These are phyloP conservation scores for Danaus plexippus DNA, from an alignment of 1,140 invertebrate genomes.

Conservation along the genomic window DNA sequence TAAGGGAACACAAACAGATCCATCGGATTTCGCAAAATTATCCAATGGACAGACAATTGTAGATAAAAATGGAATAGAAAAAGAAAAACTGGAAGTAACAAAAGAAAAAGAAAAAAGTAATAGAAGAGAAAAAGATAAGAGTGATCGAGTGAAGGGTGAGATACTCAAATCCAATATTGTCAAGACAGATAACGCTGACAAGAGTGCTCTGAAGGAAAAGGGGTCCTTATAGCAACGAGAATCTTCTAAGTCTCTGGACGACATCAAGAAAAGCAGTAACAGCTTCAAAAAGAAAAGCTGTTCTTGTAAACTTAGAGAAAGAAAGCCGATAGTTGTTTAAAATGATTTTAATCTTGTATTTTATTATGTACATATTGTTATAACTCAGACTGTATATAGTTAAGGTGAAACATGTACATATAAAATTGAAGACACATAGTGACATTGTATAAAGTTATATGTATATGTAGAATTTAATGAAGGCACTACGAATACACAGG, in stretches of 20 bases:
- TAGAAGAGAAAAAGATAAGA: conserved; percentile 22
- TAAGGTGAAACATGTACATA: conserved; percentile 32
- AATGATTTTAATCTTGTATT: conserved; percentile 9
- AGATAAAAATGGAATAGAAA: conserved; percentile 26
- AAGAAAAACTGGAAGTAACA: conserved; percentile 20
- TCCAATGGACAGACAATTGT: conserved; percentile 45
- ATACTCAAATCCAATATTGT: conserved; percentile 4
- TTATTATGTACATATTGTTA: background rate
- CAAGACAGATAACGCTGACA: no score
- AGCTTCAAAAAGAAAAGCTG: conserved; percentile 52
- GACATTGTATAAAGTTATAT: conserved; percentile 48
- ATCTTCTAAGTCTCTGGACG: conserved; percentile 47
- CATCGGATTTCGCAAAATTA: conserved; percentile 44
- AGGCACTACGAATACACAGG: conserved; percentile 26
- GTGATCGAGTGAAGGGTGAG: conserved; percentile 27
- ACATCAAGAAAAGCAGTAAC: conserved; percentile 40
- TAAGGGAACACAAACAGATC: conserved; percentile 55
- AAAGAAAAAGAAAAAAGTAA: conserved; percentile 11
- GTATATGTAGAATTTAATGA: conserved; percentile 25
- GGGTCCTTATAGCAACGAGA: conserved; percentile 59
- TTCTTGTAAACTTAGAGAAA: conserved; percentile 52
- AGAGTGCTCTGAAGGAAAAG: conserved; percentile 3
- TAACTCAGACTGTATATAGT: conserved; percentile 25
- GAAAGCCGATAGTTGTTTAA: conserved; percentile 42
- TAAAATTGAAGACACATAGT: conserved; percentile 56